Conservation (phyloP, 30 jellyfish, hydroid and myxozoan species). For the Cassiopea xamachana region DNA sequence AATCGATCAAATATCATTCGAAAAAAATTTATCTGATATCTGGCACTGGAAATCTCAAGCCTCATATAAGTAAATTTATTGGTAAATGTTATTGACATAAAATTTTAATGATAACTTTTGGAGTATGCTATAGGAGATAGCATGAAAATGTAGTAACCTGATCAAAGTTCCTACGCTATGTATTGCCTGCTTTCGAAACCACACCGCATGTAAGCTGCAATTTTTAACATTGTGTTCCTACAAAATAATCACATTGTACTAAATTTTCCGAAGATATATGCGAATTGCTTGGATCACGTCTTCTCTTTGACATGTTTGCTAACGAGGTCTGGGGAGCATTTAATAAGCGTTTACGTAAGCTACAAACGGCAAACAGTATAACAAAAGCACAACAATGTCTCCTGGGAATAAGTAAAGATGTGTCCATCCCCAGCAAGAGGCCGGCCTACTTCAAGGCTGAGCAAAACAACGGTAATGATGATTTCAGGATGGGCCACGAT, state of each 20-base stretch:
- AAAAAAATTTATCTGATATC: too few species aligned
- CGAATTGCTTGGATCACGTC: not conserved
- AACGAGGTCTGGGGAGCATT: constrained; percentile 13
- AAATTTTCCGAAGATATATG: not conserved
- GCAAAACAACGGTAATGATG: not conserved
- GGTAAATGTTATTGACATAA: too few species aligned
- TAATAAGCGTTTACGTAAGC: not conserved
- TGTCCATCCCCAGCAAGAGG: not conserved
- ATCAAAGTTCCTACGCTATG: too few species aligned
- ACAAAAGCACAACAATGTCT: constrained; percentile 19
- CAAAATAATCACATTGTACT: not conserved
- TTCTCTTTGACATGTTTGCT: not conserved
- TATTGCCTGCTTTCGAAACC: too few species aligned
- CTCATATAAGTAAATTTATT: too few species aligned
- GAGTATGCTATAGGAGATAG: too few species aligned
- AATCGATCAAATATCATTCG: too few species aligned
- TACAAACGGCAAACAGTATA: not conserved
- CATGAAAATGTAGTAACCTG: too few species aligned
- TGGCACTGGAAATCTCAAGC: too few species aligned
- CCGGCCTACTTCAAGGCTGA: not conserved
- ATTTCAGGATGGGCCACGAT: not conserved
- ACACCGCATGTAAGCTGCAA: not conserved
- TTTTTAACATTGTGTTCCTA: not conserved
- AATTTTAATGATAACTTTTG: too few species aligned
- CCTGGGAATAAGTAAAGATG: constrained; percentile 57